Evolutionary conservation across 1,140 invertebrate genomes (phyloP).

Genomic region (Leucophenga varia): DNA sequence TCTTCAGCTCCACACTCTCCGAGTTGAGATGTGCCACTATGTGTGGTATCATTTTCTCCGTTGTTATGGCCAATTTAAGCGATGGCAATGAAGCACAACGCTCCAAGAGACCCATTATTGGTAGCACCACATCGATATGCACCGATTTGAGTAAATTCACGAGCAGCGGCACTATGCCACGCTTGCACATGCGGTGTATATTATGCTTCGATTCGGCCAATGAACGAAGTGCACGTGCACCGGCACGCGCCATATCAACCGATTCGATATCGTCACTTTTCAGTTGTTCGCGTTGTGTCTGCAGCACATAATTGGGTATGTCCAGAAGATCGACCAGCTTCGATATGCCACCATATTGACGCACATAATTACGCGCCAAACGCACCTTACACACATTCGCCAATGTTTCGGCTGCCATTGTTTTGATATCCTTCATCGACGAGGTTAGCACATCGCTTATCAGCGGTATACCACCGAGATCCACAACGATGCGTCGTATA

Average conservation of each 20-base stretch:
- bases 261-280: constrained; percentile 64
- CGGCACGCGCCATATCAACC: constrained; percentile 73
- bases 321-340: constrained; percentile 69
- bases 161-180: constrained; percentile 76
- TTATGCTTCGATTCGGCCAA: constrained; percentile 78
- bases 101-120: constrained; percentile 75
- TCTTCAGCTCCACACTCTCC: constrained; percentile 62
- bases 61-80: constrained; percentile 78
- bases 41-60: constrained; percentile 77
- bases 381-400: constrained; percentile 79
- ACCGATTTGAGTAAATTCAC: constrained; percentile 69
- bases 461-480: constrained; percentile 74
- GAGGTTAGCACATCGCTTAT: constrained; percentile 70
- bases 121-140: constrained; percentile 75
- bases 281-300: constrained; percentile 60
- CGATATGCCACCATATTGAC: constrained; percentile 75
- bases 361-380: constrained; percentile 78
- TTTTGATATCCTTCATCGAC: constrained; percentile 76
- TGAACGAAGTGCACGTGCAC: constrained; percentile 80
- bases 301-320: constrained; percentile 33
- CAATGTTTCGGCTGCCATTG: constrained; percentile 81
- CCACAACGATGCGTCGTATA: constrained; percentile 74
- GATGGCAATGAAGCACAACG: constrained; percentile 56
- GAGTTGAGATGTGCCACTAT: constrained; percentile 75
- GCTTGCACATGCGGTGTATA: constrained; percentile 76